These are phyloP conservation scores for Saturnia pavonia DNA, from an alignment of 2,888 invertebrate species.

Conservation along the genomic window DNA sequence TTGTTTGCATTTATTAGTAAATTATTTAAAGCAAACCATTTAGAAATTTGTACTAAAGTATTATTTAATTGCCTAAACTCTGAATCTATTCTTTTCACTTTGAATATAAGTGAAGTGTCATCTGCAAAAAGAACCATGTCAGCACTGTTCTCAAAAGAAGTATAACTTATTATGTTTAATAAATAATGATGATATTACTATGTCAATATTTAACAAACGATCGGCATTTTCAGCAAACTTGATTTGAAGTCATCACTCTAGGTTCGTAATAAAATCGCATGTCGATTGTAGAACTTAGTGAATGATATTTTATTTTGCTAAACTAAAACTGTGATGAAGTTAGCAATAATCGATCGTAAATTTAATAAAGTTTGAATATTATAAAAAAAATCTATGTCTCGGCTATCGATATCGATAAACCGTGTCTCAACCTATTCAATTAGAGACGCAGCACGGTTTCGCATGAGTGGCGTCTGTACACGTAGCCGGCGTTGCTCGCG, in stretches of 20 bases:
- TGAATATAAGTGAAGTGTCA: too few species aligned
- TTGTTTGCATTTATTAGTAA: too few species aligned
- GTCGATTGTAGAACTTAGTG: not conserved
- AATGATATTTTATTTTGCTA: not conserved
- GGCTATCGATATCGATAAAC: constrained; percentile 46
- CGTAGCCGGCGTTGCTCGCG: constrained; percentile 54
- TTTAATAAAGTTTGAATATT: not conserved
- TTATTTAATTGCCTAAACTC: too few species aligned
- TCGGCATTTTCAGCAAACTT: not conserved
- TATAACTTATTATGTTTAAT: not conserved
- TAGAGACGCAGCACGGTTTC: constrained; percentile 71
- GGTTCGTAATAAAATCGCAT: not conserved
- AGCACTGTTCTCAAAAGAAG: too few species aligned
- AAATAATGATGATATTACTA: not conserved
- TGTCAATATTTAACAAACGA: not conserved
- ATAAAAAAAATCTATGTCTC: constrained; percentile 17
- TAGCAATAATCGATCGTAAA: too few species aligned
- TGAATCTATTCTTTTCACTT: too few species aligned
- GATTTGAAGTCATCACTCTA: not conserved
- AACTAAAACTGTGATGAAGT: not conserved
- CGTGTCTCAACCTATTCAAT: constrained; percentile 65
- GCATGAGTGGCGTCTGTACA: constrained; percentile 75
- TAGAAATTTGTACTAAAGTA: too few species aligned
- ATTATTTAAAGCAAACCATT: too few species aligned
- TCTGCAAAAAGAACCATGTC: too few species aligned